These are phyloP conservation scores for Eutrigla gurnardus DNA, from an alignment of 2,797 vertebrate genomes.

Conservation along the genomic window DNA sequence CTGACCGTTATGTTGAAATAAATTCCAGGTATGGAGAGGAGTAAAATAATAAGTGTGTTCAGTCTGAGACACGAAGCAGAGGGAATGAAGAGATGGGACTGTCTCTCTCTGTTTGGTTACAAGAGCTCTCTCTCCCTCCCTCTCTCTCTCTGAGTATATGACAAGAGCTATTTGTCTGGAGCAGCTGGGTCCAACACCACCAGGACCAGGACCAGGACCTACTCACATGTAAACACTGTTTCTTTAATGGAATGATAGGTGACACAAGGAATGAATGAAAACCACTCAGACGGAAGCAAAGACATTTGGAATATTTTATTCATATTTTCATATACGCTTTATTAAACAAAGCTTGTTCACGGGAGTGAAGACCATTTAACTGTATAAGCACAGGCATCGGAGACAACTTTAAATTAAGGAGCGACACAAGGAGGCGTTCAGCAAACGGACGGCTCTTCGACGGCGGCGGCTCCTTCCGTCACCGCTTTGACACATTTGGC, in stretches of 20 bases:
- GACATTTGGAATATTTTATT: conserved; percentile 71
- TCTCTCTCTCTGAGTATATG: conserved; percentile 29
- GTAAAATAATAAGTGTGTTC: conserved; percentile 10
- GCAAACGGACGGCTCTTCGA: conserved; percentile 95
- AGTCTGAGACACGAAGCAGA: conserved; percentile 47
- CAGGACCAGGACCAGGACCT: not conserved
- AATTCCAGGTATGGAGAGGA: conserved; percentile 30
- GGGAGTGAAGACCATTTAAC: conserved; percentile 34
- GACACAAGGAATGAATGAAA: not conserved
- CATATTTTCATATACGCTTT: conserved; percentile 55
- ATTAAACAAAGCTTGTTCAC: conserved; percentile 64
- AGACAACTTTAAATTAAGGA: conserved; percentile 73
- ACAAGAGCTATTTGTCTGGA: conserved; percentile 55
- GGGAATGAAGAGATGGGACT: conserved; percentile 34
- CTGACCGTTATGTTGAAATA: conserved; percentile 40
- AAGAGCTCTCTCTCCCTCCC: conserved; percentile 34
- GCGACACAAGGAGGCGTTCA: conserved; percentile 69
- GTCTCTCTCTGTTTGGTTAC: conserved; percentile 52
- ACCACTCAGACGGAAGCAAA: conserved; percentile 9
- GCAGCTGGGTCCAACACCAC: conserved; percentile 24
- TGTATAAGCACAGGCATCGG: conserved; percentile 63
- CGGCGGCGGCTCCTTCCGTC: conserved; percentile 93
- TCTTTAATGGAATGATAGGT: not conserved
- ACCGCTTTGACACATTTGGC: conserved; percentile 98
- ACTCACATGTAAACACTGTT: conserved; percentile 7